These are phyloP conservation scores for Drosophila ercepeae DNA, from an alignment of 1,140 invertebrate genomes.

Conservation along the genomic window DNA sequence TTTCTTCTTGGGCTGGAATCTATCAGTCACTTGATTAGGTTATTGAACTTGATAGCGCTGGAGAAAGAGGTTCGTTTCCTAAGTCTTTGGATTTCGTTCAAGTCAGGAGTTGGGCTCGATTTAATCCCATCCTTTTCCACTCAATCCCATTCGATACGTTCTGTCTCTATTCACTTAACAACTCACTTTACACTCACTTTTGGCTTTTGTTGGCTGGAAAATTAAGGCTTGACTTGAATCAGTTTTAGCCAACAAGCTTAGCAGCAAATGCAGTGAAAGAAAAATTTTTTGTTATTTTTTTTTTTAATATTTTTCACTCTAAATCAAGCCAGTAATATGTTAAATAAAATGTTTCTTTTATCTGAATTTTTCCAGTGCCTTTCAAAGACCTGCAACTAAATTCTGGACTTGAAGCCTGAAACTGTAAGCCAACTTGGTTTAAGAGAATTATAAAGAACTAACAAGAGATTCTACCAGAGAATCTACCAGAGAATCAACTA, in stretches of 20 bases:
- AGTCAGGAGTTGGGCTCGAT: not conserved
- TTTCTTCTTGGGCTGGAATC: constrained; percentile 34
- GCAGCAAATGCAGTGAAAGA: constrained; percentile 5
- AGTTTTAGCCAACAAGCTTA: constrained; percentile 21
- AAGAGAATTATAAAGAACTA: not conserved
- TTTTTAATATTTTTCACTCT: too few relatives aligned
- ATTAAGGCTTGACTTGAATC: constrained; percentile 72
- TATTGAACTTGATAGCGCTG: constrained; percentile 32
- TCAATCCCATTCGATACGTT: constrained; percentile 19
- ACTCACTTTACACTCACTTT: constrained; percentile 47
- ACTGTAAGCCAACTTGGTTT: not conserved
- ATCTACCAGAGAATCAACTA: not conserved
- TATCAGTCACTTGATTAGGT: constrained; percentile 39
- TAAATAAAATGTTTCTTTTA: too few relatives aligned
- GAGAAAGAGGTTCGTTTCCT: not conserved
- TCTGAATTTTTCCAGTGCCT: not conserved
- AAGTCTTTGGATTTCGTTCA: not conserved
- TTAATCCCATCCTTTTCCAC: constrained; percentile 16
- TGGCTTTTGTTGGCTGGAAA: constrained; percentile 50
- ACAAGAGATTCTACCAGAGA: not conserved
- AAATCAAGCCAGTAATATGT: too few relatives aligned
- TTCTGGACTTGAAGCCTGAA: not conserved
- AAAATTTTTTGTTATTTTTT: not conserved
- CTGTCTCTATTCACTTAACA: not conserved
- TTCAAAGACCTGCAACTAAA: not conserved